Conservation (phyloP, 2,113 vertebrate genomes). For the Prinia subflava region DNA sequence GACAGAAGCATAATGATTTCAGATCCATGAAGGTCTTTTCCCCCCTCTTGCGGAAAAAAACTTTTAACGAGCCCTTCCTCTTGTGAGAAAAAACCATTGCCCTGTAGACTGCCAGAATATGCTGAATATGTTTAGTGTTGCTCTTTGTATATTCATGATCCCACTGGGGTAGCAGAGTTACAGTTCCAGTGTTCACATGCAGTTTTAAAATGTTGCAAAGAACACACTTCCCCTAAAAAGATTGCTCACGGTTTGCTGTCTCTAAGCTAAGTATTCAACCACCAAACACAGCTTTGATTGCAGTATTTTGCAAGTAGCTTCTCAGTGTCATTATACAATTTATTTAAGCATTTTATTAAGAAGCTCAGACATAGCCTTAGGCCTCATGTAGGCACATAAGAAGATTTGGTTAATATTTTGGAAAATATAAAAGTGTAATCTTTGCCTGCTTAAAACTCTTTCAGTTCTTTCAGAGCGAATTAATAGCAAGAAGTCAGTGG, state of each 20-base stretch:
- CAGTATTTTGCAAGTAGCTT: neutral
- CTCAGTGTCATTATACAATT: neutral
- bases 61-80: neutral
- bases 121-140: neutral
- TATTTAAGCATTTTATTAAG: constrained; percentile 45
- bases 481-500: neutral
- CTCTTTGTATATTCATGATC: neutral
- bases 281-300: neutral
- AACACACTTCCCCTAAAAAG: neutral
- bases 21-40: neutral
- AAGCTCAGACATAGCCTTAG: constrained; percentile 51
- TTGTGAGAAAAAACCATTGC: fast-evolving
- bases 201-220: neutral
- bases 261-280: constrained; percentile 5
- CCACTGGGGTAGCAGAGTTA: neutral
- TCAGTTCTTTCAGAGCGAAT: neutral
- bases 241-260: neutral
- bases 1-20: neutral
- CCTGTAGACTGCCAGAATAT: neutral
- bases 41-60: neutral
- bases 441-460: constrained; percentile 34
- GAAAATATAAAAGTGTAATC: constrained; percentile 41
- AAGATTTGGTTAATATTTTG: constrained; percentile 60
- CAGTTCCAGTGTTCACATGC: neutral
- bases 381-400: constrained; percentile 35